phyloP scores from a whole-genome alignment of 2,797 vertebrate genomes.

The Cryptoprocta ferox region DNA sequence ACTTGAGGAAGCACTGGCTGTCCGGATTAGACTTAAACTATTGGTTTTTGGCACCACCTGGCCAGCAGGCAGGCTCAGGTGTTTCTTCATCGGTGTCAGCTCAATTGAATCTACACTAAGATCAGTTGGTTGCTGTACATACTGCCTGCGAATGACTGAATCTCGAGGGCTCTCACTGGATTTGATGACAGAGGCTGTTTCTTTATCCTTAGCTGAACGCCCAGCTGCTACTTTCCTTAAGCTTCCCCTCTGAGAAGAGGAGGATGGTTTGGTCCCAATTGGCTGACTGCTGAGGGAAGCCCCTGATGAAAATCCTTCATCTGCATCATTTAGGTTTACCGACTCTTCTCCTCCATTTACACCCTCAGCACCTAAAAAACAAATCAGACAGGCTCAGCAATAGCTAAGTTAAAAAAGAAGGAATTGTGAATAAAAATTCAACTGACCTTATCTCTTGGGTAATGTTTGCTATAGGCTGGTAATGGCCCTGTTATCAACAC shows the following conservation, averaged over 20 bases:
- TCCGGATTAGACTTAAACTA: constrained; percentile 92
- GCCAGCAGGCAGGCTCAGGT: constrained; percentile 94
- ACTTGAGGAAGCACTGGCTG: constrained; percentile 96
- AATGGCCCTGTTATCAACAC: background rate
- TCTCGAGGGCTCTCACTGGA: constrained; percentile 88
- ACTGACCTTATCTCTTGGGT: constrained; percentile 70
- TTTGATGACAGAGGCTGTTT: constrained; percentile 84
- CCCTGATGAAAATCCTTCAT: constrained; percentile 98
- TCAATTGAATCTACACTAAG: constrained; percentile 91
- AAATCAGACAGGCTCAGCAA: constrained; percentile 70
- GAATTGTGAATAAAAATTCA: constrained; percentile 58
- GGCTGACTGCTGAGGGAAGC: constrained; percentile 98
- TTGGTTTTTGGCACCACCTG: constrained; percentile 89
- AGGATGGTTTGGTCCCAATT: constrained; percentile 88
- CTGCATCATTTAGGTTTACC: constrained; percentile 95
- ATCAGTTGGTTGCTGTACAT: constrained; percentile 86
- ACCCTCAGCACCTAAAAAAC: constrained; percentile 91
- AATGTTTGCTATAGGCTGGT: background rate
- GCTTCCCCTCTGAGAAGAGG: constrained; percentile 86
- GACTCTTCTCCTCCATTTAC: constrained; percentile 95
- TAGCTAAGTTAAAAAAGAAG: constrained; percentile 51
- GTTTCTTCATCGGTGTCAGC: constrained; percentile 95
- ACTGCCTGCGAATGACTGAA: constrained; percentile 87
- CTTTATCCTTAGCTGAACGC: constrained; percentile 88
- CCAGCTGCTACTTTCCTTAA: constrained; percentile 89